Evolutionary conservation across 2,113 vertebrate genomes (phyloP), one percentile per base, ranked within the genome.

Genomic region (Halichoeres trimaculatus): DNA sequence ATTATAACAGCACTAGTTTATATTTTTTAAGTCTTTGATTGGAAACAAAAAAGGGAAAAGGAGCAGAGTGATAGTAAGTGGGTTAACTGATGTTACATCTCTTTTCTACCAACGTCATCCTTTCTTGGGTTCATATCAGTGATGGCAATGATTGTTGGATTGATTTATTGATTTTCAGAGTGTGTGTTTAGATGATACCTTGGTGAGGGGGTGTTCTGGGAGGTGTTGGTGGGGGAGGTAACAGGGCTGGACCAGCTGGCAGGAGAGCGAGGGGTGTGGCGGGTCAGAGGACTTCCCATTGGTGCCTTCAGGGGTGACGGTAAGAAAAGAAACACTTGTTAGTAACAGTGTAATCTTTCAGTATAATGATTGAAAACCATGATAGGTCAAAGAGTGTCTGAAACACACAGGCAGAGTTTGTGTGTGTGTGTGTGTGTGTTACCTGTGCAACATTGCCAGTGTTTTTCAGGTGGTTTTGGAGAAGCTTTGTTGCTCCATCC

Each of bases 391-490:
- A 8, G 35, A 23, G 34, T 51, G 36, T 24, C 10, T 59, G 36
- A 57, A 54, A 55, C 13, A 22, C 20, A 11, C 20, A 17, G 12
- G 14, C 23, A 23, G 20, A 51, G 40, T 41, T 12, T 41, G 40
- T 34, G 26, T 26, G 13, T 17, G 66, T 57, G 26, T n/a, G 47
- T 45, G 35, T 38, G 53, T 52, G 34, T 43, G 57, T 70, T 90
- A 98, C 97, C 96, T 97, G 97, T 74, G 95, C 94, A 47, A 93
- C 90, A 14, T 95, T 96, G 89, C 97, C 96, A 34, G 95, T 95
- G 82, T 96, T 99, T 77, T 97, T 96, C 71, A 98, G 95, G 78
- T 99, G 97, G 89, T 97, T 99, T 84, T 99, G 96, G 72, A 99
- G 95, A 70, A 99, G 93, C 85, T 96, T 98, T 80, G 97, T 99